Percentiles rank a stretch among this genome's conserved stretches.
phyloP scores from a whole-genome alignment of 2,797 vertebrate species.

The Anguilla pacifica region DNA sequence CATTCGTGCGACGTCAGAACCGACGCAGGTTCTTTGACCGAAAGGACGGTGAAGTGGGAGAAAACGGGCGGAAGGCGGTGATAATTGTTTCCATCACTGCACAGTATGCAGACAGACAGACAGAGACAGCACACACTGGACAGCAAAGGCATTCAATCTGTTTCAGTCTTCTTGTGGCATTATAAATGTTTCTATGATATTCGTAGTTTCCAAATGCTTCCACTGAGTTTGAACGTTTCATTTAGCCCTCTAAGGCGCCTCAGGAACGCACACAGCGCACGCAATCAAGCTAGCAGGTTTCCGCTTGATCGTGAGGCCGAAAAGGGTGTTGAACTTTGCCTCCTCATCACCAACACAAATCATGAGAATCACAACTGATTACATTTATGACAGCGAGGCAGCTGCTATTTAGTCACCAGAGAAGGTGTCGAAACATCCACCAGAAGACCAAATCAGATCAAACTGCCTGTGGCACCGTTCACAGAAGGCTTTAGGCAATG shows the following conservation, averaged over 20 bases:
- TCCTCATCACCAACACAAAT: not conserved
- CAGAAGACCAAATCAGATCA: not conserved
- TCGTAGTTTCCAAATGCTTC: not conserved
- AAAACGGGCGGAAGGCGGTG: not conserved
- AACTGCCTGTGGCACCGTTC: not conserved
- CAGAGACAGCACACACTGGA: not conserved
- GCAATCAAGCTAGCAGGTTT: not conserved
- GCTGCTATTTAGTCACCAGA: not conserved
- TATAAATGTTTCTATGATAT: not conserved
- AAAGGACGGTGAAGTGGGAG: not conserved
- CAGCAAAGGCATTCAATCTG: not conserved
- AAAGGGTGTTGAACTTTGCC: not conserved
- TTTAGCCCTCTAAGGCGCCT: not conserved
- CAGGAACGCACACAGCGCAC: not conserved
- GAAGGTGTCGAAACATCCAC: not conserved
- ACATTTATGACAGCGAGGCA: not conserved
- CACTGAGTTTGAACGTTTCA: not conserved
- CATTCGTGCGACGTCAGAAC: not conserved
- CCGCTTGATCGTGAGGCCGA: not conserved
- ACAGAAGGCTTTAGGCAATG: not conserved
- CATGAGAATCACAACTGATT: not conserved
- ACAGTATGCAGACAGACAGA: not conserved
- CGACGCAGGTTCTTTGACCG: not conserved
- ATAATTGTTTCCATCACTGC: slow-evolving; percentile 9
- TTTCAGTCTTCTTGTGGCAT: not conserved